These are phyloP conservation scores for Macrosteles quadrilineatus DNA, from an alignment of 1,140 invertebrate genomes.

Conservation along the genomic window DNA sequence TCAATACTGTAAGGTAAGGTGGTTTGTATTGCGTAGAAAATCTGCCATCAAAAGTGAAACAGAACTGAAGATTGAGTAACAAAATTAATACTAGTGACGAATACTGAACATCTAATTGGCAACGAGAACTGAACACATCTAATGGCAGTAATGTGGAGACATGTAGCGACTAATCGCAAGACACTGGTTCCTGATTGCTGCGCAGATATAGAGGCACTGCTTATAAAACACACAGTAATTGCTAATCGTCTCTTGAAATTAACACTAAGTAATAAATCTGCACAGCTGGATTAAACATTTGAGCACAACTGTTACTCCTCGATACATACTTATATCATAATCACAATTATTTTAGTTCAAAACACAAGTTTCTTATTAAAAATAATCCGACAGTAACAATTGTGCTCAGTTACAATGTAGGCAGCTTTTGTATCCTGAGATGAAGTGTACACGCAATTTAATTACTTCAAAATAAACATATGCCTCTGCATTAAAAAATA, in stretches of 20 bases:
- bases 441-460: too few species aligned
- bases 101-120: constrained; percentile 14
- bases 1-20: neutral
- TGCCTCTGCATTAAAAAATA: too few species aligned
- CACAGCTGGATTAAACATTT: neutral
- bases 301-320: too few species aligned
- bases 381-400: too few species aligned
- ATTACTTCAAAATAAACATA: too few species aligned
- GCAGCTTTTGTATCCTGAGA: too few species aligned
- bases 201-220: neutral
- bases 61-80: neutral
- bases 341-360: too few species aligned
- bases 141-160: neutral
- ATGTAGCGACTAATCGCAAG: constrained; percentile 1
- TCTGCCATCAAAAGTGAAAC: neutral
- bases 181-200: constrained; percentile 12
- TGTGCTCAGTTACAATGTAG: too few species aligned
- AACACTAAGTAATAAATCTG: neutral
- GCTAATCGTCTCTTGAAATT: neutral
- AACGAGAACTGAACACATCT: constrained; percentile 5
- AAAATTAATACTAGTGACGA: neutral
- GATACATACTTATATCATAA: too few species aligned
- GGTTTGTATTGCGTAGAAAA: neutral
- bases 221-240: neutral
- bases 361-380: too few species aligned